Base-by-base conservation (phyloP, 2,113 vertebrate genomes). In the Murina feae region DNA sequence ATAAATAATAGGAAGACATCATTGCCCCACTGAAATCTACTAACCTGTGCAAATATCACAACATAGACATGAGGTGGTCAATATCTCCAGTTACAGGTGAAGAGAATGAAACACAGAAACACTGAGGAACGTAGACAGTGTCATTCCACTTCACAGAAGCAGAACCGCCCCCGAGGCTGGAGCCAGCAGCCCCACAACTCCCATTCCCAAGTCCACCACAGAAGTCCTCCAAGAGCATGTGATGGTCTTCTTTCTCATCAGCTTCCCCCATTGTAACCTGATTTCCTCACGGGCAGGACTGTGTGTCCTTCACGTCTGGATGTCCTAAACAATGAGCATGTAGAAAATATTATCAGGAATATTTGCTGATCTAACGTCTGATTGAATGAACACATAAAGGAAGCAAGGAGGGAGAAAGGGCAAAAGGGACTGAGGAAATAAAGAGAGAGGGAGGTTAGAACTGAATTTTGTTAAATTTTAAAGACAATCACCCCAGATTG, bases 181-280 rank as follows among this genome's bases (percentile, higher is more conserved):
- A 25, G 37, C 9, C 17, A 17, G 2, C 7, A 8, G 32, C 20
- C 30, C 18, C 13, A 1, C 25, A 37, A 79, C 14, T n/a, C 37
- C 18, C 18, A 6, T 13, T 11, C 11, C 71, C 7, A 32, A 25
- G 1, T 18, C 9, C 3, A 4, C 21, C 35, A 9, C 32, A 30
- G 42, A 6, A 30, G 20, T 16, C n/a, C 72, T 65, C 71, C 4
- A 0, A 14, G 30, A n/a, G 32, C 4, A 4, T 1, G 21, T 76
- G 44, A 4, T 1, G 1, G 4, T 7, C 55, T 18, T 0, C 4
- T 55, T 18, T 60, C 78, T 72, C 4, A 14, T 72, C 30, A 37
- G 17, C 25, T 32, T 47, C 23, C 47, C 30, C 42, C 21, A 1
- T 21, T 5, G 51, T 4, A 5, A 7, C 4, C n/a, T 35, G 47